Evolutionary conservation across 2,797 vertebrate genomes (phyloP).

Genomic region (Hyperoplus immaculatus): DNA sequence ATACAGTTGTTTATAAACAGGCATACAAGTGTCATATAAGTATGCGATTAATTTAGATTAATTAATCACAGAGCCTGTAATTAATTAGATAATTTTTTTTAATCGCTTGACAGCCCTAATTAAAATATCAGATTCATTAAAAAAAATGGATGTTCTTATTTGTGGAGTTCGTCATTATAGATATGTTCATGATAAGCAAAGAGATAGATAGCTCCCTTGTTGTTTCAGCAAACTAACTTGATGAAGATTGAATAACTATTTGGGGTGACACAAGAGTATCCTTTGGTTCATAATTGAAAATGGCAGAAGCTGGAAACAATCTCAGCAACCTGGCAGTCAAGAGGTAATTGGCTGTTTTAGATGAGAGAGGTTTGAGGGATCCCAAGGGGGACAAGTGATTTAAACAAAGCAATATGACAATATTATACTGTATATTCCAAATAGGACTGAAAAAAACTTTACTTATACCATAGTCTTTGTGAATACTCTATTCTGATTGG

Average conservation of each 20-base stretch:
- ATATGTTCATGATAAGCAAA: slow-evolving; percentile 18
- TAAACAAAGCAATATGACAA: slow-evolving; percentile 35
- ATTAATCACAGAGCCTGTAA: too few species aligned
- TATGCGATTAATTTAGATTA: too few species aligned
- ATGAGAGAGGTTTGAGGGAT: slow-evolving; percentile 20
- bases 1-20: too few species aligned
- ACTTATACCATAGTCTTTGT: too few species aligned
- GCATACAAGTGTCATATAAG: too few species aligned
- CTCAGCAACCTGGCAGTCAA: slow-evolving; percentile 43
- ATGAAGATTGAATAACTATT: slow-evolving; percentile 38
- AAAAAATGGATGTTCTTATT: not conserved
- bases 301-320: slow-evolving; percentile 35
- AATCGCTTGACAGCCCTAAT: too few species aligned
- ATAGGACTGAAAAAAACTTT: too few species aligned
- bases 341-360: slow-evolving; percentile 53
- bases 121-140: too few species aligned
- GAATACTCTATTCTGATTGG: too few species aligned
- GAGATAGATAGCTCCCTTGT: slow-evolving; percentile 3
- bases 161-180: not conserved
- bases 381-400: slow-evolving; percentile 27
- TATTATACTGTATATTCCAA: not conserved
- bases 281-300: slow-evolving; percentile 40
- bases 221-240: slow-evolving; percentile 29
- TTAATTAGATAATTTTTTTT: too few species aligned
- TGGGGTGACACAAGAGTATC: slow-evolving; percentile 20